Evolutionary conservation across 2,797 vertebrate species (phyloP).

Genomic region (Rhodeus uyekii): DNA sequence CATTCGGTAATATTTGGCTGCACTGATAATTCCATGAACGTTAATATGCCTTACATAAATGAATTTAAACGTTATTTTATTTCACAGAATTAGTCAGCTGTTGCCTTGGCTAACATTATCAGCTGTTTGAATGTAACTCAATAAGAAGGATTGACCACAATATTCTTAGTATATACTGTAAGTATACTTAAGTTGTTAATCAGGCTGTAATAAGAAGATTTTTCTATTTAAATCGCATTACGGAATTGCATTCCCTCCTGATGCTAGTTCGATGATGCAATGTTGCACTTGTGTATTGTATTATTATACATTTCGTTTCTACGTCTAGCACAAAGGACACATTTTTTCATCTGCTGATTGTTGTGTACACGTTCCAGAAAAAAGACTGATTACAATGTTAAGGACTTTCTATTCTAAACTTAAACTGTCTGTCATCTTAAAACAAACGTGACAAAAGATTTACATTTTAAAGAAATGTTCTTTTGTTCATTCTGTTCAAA

Average conservation of each 20-base stretch:
- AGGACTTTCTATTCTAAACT: not conserved
- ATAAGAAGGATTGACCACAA: not conserved
- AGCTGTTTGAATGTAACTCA: constrained; percentile 24
- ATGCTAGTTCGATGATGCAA: constrained; percentile 32
- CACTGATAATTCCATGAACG: constrained; percentile 19
- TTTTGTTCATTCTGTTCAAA: not conserved
- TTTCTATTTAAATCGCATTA: not conserved
- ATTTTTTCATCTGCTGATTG: not conserved
- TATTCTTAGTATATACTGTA: not conserved
- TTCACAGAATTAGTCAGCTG: constrained; percentile 25
- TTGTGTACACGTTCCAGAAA: not conserved
- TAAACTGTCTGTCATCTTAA: too few relatives aligned
- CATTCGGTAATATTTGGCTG: constrained; percentile 7
- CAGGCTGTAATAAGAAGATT: not conserved
- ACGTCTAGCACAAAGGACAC: not conserved
- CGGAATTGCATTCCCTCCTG: constrained; percentile 7
- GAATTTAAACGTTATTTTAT: constrained; percentile 33
- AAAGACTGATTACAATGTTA: not conserved
- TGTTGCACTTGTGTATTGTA: not conserved
- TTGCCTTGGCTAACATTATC: not conserved
- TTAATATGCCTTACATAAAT: constrained; percentile 56
- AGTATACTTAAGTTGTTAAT: not conserved
- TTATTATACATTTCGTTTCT: not conserved
- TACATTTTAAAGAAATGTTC: too few relatives aligned
- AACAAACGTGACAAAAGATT: not conserved